These are phyloP conservation scores for Elysia crispata DNA, from an alignment of 2,888 invertebrate species.

Conservation along the genomic window DNA sequence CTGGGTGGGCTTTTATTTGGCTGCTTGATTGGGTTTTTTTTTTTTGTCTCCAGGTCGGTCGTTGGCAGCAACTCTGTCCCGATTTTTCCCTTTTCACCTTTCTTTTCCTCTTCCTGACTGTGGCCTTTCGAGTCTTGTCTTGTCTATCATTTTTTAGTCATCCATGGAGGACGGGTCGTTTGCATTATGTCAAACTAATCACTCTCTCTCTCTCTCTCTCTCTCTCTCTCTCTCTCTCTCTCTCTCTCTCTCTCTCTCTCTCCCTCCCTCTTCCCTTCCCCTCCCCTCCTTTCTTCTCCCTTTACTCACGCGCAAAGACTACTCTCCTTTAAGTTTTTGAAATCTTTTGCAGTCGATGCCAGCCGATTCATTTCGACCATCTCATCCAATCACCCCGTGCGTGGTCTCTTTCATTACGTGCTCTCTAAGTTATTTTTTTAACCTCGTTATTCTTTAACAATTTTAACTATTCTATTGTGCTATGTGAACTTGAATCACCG, in stretches of 20 bases:
- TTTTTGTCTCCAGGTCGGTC: no score
- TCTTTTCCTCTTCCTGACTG: background rate
- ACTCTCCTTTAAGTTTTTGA: no score
- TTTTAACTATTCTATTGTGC: no score
- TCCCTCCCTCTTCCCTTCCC: constrained; percentile 25
- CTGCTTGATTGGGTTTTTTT: background rate
- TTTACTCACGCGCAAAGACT: no score
- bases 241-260: constrained; percentile 12
- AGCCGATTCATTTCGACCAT: no score
- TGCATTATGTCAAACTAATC: background rate
- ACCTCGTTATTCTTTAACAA: no score
- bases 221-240: constrained; percentile 16
- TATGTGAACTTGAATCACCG: no score
- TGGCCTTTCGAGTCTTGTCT: background rate
- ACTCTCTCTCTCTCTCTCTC: background rate
- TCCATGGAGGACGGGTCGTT: background rate
- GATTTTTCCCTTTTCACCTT: background rate
- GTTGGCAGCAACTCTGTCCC: background rate
- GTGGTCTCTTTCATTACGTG: no score
- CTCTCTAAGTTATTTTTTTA: no score
- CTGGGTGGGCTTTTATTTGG: background rate
- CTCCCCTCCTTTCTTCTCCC: constrained; percentile 21
- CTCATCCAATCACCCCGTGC: no score
- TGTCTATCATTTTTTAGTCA: background rate
- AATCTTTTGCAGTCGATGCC: no score